Percentiles rank a stretch among this genome's conserved stretches.
Evolutionary conservation across 2,797 vertebrate species (phyloP).

Genomic region (Sebastes kiyomatsui): DNA sequence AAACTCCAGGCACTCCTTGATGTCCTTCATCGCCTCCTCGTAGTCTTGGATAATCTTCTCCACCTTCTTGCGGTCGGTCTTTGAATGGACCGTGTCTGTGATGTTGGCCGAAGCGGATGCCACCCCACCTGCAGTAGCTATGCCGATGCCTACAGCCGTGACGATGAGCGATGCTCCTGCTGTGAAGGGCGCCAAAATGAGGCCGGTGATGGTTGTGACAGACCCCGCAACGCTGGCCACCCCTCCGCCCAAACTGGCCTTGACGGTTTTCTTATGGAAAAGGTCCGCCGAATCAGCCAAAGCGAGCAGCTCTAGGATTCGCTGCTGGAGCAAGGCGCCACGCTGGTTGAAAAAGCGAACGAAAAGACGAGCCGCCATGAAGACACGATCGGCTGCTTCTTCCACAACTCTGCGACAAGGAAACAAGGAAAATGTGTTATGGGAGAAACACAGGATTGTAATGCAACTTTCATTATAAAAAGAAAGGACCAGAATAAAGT

Average conservation of each 20-base stretch:
- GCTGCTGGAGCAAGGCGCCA: conserved; percentile 71
- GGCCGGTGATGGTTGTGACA: conserved; percentile 82
- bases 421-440: not conserved
- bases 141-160: conserved; percentile 79
- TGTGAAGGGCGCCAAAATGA: conserved; percentile 82
- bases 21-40: conserved; percentile 80
- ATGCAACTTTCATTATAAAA: not conserved
- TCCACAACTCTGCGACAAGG: conserved; percentile 73
- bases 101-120: conserved; percentile 82
- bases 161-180: conserved; percentile 83
- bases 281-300: conserved; percentile 76
- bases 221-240: conserved; percentile 80
- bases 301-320: conserved; percentile 73
- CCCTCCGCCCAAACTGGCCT: conserved; percentile 77
- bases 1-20: conserved; percentile 81
- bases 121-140: conserved; percentile 81
- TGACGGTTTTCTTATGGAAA: conserved; percentile 82
- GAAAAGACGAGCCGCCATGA: conserved; percentile 83
- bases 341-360: conserved; percentile 79
- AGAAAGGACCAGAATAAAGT: no score
- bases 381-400: conserved; percentile 80
- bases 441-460: not conserved
- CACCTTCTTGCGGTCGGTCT: conserved; percentile 81
- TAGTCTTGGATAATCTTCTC: conserved; percentile 83
- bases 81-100: conserved; percentile 82